Percentiles rank a stretch among this genome's conserved stretches.
phyloP scores from a whole-genome alignment of 2,113 vertebrate genomes.

The Laticauda colubrina region DNA sequence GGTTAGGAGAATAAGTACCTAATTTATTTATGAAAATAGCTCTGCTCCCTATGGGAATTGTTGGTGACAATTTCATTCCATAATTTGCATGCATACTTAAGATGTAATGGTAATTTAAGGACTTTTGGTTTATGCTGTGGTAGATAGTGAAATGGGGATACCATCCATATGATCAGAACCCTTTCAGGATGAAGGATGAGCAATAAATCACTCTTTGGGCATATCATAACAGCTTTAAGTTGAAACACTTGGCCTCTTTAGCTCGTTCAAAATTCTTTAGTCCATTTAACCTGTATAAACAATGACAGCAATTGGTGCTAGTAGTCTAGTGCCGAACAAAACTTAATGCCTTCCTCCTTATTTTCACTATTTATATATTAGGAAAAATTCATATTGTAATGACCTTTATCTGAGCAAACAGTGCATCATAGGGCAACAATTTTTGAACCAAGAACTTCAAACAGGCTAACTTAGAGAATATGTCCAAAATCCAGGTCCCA shows the following conservation, averaged over 20 bases:
- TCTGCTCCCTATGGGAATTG: background rate
- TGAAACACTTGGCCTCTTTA: background rate
- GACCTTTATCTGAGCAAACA: background rate
- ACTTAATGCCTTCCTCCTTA: background rate
- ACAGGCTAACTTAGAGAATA: background rate
- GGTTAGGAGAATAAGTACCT: background rate
- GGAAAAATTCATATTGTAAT: background rate
- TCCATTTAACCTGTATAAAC: background rate
- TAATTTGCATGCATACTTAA: background rate
- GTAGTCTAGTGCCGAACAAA: no score
- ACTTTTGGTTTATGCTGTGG: background rate
- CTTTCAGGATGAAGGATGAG: background rate
- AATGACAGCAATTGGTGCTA: background rate
- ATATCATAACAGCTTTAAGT: background rate
- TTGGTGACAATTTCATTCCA: background rate
- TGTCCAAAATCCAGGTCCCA: background rate
- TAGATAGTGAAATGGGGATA: background rate
- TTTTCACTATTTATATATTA: background rate
- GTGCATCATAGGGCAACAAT: background rate
- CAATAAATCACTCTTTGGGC: background rate
- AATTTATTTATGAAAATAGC: slow-evolving; percentile 5
- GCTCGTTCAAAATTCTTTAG: background rate
- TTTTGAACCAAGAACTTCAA: background rate
- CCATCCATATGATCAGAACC: background rate
- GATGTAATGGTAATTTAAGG: slow-evolving; percentile 2